Percentiles rank a stretch among this genome's conserved stretches.
phyloP scores from a whole-genome alignment of 2,888 invertebrate genomes.

The Lissocephala sabroskyi region DNA sequence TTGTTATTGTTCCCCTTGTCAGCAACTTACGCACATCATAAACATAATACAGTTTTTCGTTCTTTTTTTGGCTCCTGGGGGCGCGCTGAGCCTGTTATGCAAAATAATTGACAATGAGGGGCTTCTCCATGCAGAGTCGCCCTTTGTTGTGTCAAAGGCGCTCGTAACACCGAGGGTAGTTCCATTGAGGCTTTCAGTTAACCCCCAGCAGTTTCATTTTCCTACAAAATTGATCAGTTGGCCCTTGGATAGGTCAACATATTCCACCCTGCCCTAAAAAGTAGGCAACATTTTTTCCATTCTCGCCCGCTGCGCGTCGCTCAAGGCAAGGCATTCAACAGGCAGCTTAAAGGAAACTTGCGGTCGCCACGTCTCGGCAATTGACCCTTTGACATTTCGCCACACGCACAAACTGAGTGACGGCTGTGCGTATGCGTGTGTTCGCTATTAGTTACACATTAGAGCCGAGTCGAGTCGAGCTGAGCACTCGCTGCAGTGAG shows the following conservation, averaged over 20 bases:
- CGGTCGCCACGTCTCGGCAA: too few relatives aligned
- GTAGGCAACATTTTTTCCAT: conserved; percentile 16
- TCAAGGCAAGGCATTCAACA: neutral
- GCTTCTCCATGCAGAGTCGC: too few relatives aligned
- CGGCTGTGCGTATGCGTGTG: too few relatives aligned
- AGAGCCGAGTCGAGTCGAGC: too few relatives aligned
- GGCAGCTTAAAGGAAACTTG: too few relatives aligned
- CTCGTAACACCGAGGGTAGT: too few relatives aligned
- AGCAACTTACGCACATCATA: conserved; percentile 18
- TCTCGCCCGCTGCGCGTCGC: neutral
- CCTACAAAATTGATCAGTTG: neutral
- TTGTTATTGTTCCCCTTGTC: too few relatives aligned
- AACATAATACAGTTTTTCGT: conserved; percentile 3
- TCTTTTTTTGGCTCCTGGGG: conserved; percentile 5
- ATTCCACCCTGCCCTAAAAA: conserved; percentile 6
- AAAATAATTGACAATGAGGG: conserved; percentile 16
- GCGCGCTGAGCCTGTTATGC: conserved; percentile 20
- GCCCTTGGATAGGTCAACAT: neutral
- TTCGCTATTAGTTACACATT: too few relatives aligned
- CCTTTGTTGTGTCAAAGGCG: too few relatives aligned
- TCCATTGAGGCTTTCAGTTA: too few relatives aligned
- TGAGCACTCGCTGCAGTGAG: too few relatives aligned
- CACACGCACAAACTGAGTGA: too few relatives aligned
- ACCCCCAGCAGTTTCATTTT: neutral
- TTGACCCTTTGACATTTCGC: conserved; percentile 48